A percentile compares a stretch with the other conserved stretches of the same genome.
These are phyloP conservation scores for Cheilosia scutellata DNA, from an alignment of 2,888 invertebrate species.

Conservation along the genomic window DNA sequence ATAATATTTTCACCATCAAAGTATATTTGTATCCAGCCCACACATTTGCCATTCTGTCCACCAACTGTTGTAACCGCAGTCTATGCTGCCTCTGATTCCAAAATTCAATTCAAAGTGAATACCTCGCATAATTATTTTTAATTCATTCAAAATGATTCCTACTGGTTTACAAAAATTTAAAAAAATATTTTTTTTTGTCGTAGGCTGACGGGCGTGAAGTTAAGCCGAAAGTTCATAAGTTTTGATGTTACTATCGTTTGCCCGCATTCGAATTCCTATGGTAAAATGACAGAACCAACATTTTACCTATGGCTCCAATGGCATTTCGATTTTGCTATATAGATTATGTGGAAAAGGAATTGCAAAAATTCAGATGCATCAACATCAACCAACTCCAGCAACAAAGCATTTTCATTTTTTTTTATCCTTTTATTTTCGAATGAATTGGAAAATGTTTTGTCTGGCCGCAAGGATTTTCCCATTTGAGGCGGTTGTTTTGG, in stretches of 20 bases:
- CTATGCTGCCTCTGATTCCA: too few relatives aligned
- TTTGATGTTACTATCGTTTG: slow-evolving; percentile 4
- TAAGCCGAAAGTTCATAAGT: neutral
- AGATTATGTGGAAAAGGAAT: neutral
- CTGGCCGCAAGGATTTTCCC: slow-evolving; percentile 65
- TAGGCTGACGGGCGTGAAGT: neutral
- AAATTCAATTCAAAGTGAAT: too few relatives aligned
- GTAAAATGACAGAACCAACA: neutral
- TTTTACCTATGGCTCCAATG: neutral
- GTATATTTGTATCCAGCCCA: too few relatives aligned
- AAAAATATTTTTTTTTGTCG: neutral
- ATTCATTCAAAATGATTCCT: too few relatives aligned
- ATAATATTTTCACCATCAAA: too few relatives aligned
- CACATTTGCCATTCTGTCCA: too few relatives aligned
- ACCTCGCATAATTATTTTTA: too few relatives aligned
- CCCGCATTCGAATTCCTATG: neutral
- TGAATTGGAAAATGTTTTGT: slow-evolving; percentile 61
- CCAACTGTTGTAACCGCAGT: too few relatives aligned
- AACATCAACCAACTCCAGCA: slow-evolving; percentile 2
- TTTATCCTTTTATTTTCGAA: slow-evolving; percentile 20
- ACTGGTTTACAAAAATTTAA: neutral
- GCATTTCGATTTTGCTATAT: slow-evolving; percentile 24
- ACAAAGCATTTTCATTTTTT: neutral
- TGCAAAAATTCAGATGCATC: slow-evolving; percentile 22
- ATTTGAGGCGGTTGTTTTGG: slow-evolving; percentile 61